Evolutionary conservation across 2,113 vertebrate species (phyloP).

Genomic region (Sarotherodon lohbergeri): DNA sequence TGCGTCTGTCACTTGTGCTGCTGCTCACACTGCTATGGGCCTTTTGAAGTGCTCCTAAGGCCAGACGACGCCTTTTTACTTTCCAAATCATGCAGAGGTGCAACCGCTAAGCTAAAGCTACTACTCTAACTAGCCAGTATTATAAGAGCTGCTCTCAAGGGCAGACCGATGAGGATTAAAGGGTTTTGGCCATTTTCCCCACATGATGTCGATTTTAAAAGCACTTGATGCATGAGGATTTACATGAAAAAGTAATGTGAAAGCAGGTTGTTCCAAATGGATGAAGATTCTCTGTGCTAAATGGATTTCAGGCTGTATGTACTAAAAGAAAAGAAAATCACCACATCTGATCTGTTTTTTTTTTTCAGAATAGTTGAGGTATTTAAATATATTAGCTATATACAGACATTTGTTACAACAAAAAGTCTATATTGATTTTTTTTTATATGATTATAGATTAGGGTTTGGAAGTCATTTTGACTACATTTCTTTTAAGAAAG

Average conservation of each 20-base stretch:
- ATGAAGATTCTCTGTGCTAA: neutral
- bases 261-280: neutral
- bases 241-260: neutral
- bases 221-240: conserved; percentile 19
- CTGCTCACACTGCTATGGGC: conserved; percentile 46
- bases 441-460: neutral
- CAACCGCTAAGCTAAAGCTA: conserved; percentile 28
- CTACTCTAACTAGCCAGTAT: neutral
- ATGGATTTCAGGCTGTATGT: neutral
- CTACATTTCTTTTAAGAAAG: too few species aligned
- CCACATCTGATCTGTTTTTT: neutral
- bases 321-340: neutral
- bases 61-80: conserved; percentile 57
- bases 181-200: conserved; percentile 24
- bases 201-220: conserved; percentile 40
- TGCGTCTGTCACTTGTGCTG: conserved; percentile 41
- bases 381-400: neutral
- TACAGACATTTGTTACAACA: neutral
- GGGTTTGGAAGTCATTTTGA: neutral
- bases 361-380: neutral
- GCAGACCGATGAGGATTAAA: conserved; percentile 6
- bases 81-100: conserved; percentile 42
- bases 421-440: neutral
- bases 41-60: conserved; percentile 65
- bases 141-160: conserved; percentile 38